A percentile compares a stretch with the other conserved stretches of the same genome.
Evolutionary conservation across 2,888 invertebrate species (phyloP).

Genomic region (Ophonus ardosiacus): DNA sequence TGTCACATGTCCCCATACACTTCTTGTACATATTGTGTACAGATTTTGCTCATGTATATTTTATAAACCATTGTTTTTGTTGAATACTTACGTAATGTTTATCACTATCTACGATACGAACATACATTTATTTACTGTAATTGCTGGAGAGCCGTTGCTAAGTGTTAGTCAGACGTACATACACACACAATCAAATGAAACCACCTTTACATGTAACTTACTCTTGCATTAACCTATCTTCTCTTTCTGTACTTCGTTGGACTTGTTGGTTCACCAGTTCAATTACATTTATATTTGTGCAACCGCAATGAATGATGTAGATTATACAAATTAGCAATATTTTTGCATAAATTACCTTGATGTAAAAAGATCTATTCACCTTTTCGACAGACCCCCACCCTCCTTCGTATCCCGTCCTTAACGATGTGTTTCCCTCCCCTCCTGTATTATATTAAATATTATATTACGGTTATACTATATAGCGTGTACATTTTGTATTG

Average conservation of each 20-base stretch:
- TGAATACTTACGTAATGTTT: slow-evolving; percentile 64
- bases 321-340: slow-evolving; percentile 75
- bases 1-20: slow-evolving; percentile 12
- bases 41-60: slow-evolving; percentile 65
- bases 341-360: slow-evolving; percentile 76
- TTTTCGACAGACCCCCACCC: slow-evolving; percentile 40
- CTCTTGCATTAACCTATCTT: neutral
- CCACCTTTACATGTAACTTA: slow-evolving; percentile 16
- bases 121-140: slow-evolving; percentile 63
- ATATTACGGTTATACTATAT: slow-evolving; percentile 80
- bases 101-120: slow-evolving; percentile 54
- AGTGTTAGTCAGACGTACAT: slow-evolving; percentile 53
- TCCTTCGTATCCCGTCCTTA: slow-evolving; percentile 10
- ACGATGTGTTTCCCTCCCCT: slow-evolving; percentile 68
- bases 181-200: neutral
- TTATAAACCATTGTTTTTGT: slow-evolving; percentile 63
- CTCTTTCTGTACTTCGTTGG: slow-evolving; percentile 55
- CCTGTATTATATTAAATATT: slow-evolving; percentile 77
- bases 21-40: slow-evolving; percentile 63
- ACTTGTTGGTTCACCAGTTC: slow-evolving; percentile 60
- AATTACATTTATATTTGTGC: slow-evolving; percentile 64
- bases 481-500: slow-evolving; percentile 87
- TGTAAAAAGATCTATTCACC: slow-evolving; percentile 70
- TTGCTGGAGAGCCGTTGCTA: slow-evolving; percentile 56
- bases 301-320: slow-evolving; percentile 70